Evolutionary conservation across 2,113 vertebrate genomes (phyloP).

Genomic region (Crocuta crocuta): DNA sequence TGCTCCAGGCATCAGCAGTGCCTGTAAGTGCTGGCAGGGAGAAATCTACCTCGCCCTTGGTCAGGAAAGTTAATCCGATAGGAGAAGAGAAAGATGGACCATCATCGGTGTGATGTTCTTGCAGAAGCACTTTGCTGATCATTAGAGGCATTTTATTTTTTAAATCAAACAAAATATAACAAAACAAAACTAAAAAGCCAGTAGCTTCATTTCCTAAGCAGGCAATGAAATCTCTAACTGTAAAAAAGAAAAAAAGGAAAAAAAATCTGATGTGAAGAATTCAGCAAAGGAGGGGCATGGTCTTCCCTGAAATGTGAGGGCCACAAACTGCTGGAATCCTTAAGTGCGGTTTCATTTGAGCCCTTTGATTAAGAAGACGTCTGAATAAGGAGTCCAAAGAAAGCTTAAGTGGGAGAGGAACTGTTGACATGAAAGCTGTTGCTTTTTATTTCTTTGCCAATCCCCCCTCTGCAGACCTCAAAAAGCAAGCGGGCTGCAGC

Average conservation of each 20-base stretch:
- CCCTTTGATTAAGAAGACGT: background rate
- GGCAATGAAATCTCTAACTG: background rate
- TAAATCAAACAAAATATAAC: conserved; percentile 1
- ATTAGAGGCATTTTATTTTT: conserved; percentile 22
- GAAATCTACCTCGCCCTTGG: background rate
- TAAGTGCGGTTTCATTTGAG: background rate
- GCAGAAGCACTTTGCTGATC: background rate
- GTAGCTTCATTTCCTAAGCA: background rate
- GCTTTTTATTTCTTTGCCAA: conserved; percentile 63
- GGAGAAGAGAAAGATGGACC: background rate
- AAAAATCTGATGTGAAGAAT: background rate
- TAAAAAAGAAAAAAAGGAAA: background rate
- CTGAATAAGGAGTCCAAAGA: background rate
- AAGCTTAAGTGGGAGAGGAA: background rate
- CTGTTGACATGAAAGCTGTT: conserved; percentile 44
- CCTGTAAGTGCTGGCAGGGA: background rate
- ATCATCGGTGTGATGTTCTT: background rate
- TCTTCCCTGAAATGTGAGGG: background rate
- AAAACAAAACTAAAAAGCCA: background rate
- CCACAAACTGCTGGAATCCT: background rate
- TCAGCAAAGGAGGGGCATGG: background rate
- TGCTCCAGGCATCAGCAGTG: background rate
- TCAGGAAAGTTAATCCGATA: background rate
- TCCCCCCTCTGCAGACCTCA: background rate
- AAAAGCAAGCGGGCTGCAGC: background rate